Evolutionary conservation across 2,797 vertebrate genomes (phyloP), one percentile per base, ranked within the genome.

Genomic region (Amblyopsis hoosieri): DNA sequence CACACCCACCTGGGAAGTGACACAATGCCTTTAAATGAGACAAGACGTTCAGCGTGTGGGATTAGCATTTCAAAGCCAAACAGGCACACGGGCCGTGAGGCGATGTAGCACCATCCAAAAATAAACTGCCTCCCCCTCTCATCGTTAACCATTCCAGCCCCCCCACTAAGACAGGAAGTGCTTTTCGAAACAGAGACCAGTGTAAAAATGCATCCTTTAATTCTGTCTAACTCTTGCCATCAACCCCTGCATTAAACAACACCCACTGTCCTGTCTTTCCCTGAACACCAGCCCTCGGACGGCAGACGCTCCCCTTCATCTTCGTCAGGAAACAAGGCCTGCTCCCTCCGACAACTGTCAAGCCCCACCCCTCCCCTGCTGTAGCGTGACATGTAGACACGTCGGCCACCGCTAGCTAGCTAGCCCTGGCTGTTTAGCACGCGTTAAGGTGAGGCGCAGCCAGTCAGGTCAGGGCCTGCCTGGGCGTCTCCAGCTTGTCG

Each of bases 11-110:
- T 89, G 88, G 85, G 86, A 88, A 87, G 86, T 88, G 85, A 85
- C 90, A 90, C 82, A 60, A 78, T 86, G 82, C 82, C 86, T 91
- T 90, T 90, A 89, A 90, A 92, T 88, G 86, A 90, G 88, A 89
- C 84, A 86, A 85, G 89, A 89, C 89, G 78, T 84, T 89, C n/a
- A 86, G 84, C 69, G 76, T 84, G 74, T 79, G 76, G 76, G 78
- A 92, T 91, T 90, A 87, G 85, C 89, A 91, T 89, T 91, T 90
- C 89, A 91, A 91, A 91, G 89, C 67, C 81, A 65, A 82, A 86
- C 78, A 72, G 76, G 78, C 77, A 79, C 82, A 64, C 1, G 1
- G 85, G 74, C 82, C 49, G 65, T 60, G 81, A 74, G 71, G 82
- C 50, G 66, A 81, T 59, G 80, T 73, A 51, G 68, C 68, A 47